Evolutionary conservation across 2,888 invertebrate species (phyloP).

Genomic region (Yponomeuta evonymella): DNA sequence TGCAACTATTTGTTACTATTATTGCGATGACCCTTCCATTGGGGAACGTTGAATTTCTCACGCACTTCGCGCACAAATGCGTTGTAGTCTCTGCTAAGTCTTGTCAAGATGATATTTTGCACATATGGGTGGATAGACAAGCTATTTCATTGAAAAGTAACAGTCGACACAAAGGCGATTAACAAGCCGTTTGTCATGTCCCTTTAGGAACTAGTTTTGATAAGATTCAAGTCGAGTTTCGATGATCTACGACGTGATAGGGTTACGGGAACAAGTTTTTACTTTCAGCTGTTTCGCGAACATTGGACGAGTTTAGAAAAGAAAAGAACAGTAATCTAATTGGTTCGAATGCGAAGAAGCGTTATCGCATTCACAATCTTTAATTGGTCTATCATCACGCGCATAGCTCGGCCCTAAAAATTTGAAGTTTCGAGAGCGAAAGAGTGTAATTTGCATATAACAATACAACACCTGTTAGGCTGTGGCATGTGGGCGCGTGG

Average conservation of each 20-base stretch:
- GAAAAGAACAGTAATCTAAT: neutral
- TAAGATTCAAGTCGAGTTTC: conserved; percentile 38
- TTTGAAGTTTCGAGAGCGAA: conserved; percentile 59
- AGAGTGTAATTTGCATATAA: conserved; percentile 72
- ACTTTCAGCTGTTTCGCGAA: conserved; percentile 12
- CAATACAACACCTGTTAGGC: conserved; percentile 71
- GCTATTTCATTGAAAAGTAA: conserved; percentile 36
- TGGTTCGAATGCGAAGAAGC: neutral
- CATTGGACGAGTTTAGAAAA: neutral
- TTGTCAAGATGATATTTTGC: conserved; percentile 53
- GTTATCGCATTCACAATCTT: conserved; percentile 7
- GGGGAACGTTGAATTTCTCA: conserved; percentile 26
- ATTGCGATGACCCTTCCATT: conserved; percentile 12
- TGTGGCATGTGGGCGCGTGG: conserved; percentile 59
- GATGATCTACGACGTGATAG: conserved; percentile 33
- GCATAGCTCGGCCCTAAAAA: conserved; percentile 42
- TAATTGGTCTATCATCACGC: conserved; percentile 4
- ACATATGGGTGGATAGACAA: conserved; percentile 33
- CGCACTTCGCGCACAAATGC: conserved; percentile 27
- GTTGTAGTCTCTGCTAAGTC: conserved; percentile 26
- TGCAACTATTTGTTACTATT: conserved; percentile 8
- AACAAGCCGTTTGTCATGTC: conserved; percentile 60
- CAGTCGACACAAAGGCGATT: conserved; percentile 51
- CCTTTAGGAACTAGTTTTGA: conserved; percentile 36
- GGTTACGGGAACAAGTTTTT: conserved; percentile 9